These are phyloP conservation scores for Drosophila pseudoananassae DNA, from an alignment of 1,140 invertebrate species.

Conservation along the genomic window DNA sequence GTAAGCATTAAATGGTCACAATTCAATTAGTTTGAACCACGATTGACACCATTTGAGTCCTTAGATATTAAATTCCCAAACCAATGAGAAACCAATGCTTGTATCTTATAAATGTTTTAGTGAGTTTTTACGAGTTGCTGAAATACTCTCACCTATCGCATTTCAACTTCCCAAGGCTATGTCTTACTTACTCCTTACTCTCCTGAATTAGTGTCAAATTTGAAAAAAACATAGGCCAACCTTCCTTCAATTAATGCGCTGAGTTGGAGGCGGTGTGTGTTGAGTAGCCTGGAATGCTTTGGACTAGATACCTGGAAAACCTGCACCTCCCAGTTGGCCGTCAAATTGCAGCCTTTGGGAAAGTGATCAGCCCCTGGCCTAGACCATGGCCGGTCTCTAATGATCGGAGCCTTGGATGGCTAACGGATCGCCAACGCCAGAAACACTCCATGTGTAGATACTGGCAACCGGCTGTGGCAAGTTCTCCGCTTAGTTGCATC, in stretches of 20 bases:
- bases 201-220: constrained; percentile 2
- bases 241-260: constrained; percentile 1
- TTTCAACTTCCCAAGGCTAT: not conserved
- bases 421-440: constrained; percentile 26
- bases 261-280: constrained; percentile 25
- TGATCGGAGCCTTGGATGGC: constrained; percentile 17
- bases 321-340: constrained; percentile 44
- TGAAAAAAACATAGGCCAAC: constrained; percentile 20
- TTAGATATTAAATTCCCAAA: too few species aligned
- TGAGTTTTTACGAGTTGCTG: not conserved
- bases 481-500: constrained; percentile 55
- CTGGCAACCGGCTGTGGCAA: constrained; percentile 50
- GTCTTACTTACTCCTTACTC: not conserved
- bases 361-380: constrained; percentile 35
- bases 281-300: constrained; percentile 30
- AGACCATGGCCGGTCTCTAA: constrained; percentile 25
- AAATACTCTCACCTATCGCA: not conserved
- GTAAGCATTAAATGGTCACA: not conserved
- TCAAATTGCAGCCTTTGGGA: constrained; percentile 58
- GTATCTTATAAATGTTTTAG: too few species aligned
- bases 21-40: constrained; percentile 1
- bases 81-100: too few species aligned
- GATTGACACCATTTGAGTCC: not conserved
- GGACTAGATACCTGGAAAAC: constrained; percentile 39
- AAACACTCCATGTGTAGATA: constrained; percentile 19